phyloP scores from a whole-genome alignment of 2,797 vertebrate species.

The Halcyon chelicuti region DNA sequence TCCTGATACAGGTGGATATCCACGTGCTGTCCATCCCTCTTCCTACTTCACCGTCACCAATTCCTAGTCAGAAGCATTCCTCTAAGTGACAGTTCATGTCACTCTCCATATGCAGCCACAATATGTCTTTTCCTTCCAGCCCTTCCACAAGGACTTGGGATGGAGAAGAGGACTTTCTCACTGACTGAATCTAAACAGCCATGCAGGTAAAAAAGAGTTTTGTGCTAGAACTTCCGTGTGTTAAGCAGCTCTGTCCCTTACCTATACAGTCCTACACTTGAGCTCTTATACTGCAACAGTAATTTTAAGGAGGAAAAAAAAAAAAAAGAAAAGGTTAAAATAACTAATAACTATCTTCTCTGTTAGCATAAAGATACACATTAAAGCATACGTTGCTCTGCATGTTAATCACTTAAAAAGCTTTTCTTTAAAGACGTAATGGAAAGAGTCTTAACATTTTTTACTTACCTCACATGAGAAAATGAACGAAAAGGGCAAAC shows the following conservation, averaged over 20 bases:
- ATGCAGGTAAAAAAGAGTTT: not conserved
- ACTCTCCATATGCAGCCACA: not conserved
- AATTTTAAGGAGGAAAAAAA: not conserved
- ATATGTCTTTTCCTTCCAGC: not conserved
- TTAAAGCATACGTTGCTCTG: not conserved
- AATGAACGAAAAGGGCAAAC: not conserved
- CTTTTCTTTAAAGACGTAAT: not conserved
- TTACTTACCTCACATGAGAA: not conserved
- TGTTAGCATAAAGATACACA: not conserved
- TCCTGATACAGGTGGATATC: not conserved
- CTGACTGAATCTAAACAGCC: not conserved
- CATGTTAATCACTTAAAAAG: not conserved
- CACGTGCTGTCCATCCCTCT: not conserved
- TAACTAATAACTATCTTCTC: not conserved
- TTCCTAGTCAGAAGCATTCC: not conserved
- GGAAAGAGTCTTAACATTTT: not conserved
- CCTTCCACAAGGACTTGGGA: not conserved
- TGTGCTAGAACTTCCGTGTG: not conserved
- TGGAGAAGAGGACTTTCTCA: not conserved
- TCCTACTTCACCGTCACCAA: not conserved
- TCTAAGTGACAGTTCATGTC: fast-evolving
- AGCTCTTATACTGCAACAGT: not conserved
- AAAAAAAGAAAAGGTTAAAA: not conserved
- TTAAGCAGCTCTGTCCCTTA: not conserved
- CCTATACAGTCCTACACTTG: not conserved